A percentile compares a stretch with the other conserved stretches of the same genome.
These are phyloP conservation scores for Strigops habroptila DNA, from an alignment of 2,113 vertebrate species.

Conservation along the genomic window DNA sequence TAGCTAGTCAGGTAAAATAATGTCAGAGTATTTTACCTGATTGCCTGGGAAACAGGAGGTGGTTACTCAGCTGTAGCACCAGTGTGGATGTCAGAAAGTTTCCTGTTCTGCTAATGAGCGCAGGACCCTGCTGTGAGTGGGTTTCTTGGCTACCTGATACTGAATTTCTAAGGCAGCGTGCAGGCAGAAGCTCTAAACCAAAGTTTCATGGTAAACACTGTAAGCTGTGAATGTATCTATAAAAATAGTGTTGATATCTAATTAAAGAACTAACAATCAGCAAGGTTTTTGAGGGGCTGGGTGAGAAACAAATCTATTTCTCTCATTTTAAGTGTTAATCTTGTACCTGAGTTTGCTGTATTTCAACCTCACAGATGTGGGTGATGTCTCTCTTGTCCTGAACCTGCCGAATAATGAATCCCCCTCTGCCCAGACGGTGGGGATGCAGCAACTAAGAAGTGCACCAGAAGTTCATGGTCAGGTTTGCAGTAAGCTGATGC, in stretches of 20 bases:
- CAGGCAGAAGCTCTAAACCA: background rate
- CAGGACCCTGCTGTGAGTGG: background rate
- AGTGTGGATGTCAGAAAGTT: background rate
- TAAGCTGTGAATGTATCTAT: background rate
- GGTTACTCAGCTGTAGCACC: background rate
- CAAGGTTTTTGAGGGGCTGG: background rate
- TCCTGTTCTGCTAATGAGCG: accelerated
- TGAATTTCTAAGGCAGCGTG: background rate
- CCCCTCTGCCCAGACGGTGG: accelerated
- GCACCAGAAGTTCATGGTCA: accelerated
- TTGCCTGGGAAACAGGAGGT: background rate
- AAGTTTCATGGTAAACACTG: background rate
- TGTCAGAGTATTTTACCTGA: no score
- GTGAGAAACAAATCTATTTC: background rate
- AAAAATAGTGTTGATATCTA: background rate
- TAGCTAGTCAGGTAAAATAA: background rate
- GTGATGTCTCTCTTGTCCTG: background rate
- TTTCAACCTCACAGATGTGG: background rate
- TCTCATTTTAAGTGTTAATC: background rate
- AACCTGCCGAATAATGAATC: background rate
- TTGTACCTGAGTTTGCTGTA: background rate
- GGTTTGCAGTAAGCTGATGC: conserved; percentile 54
- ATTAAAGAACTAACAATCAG: background rate
- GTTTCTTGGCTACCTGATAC: background rate
- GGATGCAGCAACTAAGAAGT: accelerated